phyloP scores from a whole-genome alignment of 2,113 vertebrate genomes.

The Aphelocoma coerulescens region DNA sequence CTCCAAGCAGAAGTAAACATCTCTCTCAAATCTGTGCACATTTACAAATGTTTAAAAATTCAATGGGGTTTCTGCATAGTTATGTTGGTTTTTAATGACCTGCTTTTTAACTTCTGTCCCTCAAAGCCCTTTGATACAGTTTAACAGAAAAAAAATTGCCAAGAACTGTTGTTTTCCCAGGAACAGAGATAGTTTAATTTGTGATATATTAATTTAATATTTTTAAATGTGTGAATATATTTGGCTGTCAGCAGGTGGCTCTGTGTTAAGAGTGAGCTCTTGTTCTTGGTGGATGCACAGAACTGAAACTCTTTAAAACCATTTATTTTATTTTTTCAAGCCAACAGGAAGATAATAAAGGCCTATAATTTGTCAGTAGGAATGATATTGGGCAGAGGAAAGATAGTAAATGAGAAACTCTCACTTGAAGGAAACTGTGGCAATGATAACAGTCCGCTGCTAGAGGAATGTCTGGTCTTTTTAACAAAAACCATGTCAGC shows the following conservation, averaged over 20 bases:
- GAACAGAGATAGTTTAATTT: not conserved
- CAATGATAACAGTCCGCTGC: not conserved
- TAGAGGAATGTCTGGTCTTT: not conserved
- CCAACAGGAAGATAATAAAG: not conserved
- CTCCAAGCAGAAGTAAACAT: not conserved
- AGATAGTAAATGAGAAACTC: not conserved
- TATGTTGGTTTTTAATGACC: not conserved
- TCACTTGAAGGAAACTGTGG: not conserved
- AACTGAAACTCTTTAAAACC: not conserved
- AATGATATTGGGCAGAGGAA: not conserved
- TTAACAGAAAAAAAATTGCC: not conserved
- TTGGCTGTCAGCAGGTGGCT: slow-evolving; percentile 46
- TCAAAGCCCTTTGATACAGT: not conserved
- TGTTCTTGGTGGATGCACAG: not conserved
- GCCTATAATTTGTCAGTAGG: not conserved
- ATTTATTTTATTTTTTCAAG: not conserved
- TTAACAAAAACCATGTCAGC: not conserved
- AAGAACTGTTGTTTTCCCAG: not conserved
- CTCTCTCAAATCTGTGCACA: not conserved
- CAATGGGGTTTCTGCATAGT: not conserved
- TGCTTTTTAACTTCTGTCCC: not conserved
- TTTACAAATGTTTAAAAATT: not conserved
- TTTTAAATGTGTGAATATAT: not conserved
- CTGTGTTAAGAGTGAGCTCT: not conserved
- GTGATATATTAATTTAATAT: not conserved